Percentiles rank a stretch among this genome's conserved stretches.
Conservation (phyloP, 2,797 vertebrate genomes). For the Pelochelys cantorii region DNA sequence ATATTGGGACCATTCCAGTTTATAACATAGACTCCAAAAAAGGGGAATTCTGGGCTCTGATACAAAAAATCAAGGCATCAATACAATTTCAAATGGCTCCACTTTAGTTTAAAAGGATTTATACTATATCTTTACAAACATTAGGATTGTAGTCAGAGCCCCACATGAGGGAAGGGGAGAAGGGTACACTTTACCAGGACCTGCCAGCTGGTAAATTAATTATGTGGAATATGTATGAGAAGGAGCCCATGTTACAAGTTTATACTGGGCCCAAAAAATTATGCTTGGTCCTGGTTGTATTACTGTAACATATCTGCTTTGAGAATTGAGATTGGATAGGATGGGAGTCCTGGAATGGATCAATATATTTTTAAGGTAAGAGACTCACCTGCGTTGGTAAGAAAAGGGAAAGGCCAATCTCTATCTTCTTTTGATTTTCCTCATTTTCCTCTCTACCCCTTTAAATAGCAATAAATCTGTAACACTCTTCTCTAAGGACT, state of each 20-base stretch:
- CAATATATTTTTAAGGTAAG: neutral
- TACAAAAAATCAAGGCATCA: neutral
- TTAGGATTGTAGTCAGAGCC: neutral
- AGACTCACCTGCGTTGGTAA: neutral
- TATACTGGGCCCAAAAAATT: too few species aligned
- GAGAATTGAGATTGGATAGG: neutral
- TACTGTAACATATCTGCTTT: neutral
- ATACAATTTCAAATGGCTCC: neutral
- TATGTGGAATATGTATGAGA: too few species aligned
- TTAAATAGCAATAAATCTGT: neutral
- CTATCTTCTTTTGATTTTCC: neutral
- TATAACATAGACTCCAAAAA: neutral
- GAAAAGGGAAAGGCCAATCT: neutral
- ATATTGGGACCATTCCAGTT: neutral
- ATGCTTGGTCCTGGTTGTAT: too few species aligned
- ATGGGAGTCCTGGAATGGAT: neutral
- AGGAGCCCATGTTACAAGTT: too few species aligned
- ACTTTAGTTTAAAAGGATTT: neutral
- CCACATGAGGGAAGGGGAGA: too few species aligned
- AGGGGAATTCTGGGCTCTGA: neutral
- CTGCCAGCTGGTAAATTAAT: too few species aligned
- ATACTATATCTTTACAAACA: neutral
- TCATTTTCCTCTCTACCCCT: neutral
- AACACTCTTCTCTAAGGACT: neutral
- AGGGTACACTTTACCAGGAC: too few species aligned